These are phyloP conservation scores for Nezara viridula DNA, from an alignment of 2,888 invertebrate genomes.

Conservation along the genomic window DNA sequence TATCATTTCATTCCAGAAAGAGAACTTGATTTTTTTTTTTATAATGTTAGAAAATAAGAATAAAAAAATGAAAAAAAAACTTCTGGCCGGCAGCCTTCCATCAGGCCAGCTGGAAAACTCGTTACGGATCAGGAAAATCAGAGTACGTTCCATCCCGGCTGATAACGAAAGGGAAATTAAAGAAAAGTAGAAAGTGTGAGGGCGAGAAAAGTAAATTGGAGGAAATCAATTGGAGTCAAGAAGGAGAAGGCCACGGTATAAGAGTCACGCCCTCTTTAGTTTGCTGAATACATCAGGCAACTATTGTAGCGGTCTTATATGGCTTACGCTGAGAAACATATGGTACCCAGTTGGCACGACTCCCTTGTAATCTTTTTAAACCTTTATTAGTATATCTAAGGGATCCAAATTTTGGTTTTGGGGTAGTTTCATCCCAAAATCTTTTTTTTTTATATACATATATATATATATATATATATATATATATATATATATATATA, in stretches of 20 bases:
- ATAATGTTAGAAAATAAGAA: no score
- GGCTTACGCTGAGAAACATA: neutral
- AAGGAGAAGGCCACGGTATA: neutral
- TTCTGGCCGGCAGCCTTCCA: no score
- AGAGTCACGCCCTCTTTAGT: slow-evolving; percentile 4
- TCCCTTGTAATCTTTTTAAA: neutral
- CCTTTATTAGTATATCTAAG: no score
- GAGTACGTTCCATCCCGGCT: neutral
- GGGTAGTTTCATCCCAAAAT: no score
- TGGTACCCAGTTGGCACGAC: neutral
- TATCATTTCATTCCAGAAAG: no score
- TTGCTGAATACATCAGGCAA: neutral
- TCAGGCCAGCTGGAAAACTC: neutral
- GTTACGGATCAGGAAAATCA: neutral
- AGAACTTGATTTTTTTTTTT: no score
- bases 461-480: no score
- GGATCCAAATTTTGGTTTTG: no score
- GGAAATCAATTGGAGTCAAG: neutral
- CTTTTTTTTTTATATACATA: no score
- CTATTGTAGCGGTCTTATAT: neutral
- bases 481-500: no score
- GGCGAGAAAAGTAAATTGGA: neutral
- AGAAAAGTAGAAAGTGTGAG: slow-evolving; percentile 34
- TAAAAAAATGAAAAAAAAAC: no score
- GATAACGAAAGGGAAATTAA: slow-evolving; percentile 25